Percentiles rank a stretch among this genome's conserved stretches.
phyloP scores from a whole-genome alignment of 2,888 invertebrate genomes.

The Drosophila multiciliata region DNA sequence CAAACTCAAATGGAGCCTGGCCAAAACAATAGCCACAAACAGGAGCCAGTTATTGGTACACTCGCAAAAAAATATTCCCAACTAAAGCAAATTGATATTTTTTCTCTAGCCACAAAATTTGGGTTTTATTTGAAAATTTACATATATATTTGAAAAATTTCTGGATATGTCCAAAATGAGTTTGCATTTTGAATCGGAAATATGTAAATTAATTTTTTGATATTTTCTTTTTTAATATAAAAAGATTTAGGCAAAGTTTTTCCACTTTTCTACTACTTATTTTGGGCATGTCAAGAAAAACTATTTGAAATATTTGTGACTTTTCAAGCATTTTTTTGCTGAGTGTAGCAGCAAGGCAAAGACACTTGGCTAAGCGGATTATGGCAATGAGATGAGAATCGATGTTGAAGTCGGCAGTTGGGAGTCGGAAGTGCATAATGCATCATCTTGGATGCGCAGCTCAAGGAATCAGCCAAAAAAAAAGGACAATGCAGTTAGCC shows the following conservation, averaged over 20 bases:
- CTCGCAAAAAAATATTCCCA: background rate
- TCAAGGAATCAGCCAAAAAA: conserved; percentile 49
- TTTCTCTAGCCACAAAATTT: too few relatives aligned
- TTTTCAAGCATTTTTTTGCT: background rate
- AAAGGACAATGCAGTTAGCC: conserved; percentile 81
- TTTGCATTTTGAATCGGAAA: background rate
- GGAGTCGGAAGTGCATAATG: conserved; percentile 73
- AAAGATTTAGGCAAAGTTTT: background rate
- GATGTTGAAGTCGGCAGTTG: conserved; percentile 50
- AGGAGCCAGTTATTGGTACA: conserved; percentile 29
- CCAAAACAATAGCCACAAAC: conserved; percentile 30
- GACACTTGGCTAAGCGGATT: conserved; percentile 78
- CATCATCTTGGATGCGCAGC: conserved; percentile 69
- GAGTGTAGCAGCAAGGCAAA: conserved; percentile 30
- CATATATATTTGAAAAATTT: background rate
- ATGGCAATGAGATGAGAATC: conserved; percentile 35
- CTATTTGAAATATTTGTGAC: background rate
- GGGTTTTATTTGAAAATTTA: too few relatives aligned
- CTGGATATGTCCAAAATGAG: background rate
- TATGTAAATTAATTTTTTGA: background rate
- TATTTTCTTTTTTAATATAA: background rate
- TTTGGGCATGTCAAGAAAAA: background rate
- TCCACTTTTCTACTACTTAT: background rate
- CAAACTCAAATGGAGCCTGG: conserved; percentile 43
- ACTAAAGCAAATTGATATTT: too few relatives aligned